phyloP scores from a whole-genome alignment of 2,113 vertebrate genomes.

The Crypturellus undulatus region DNA sequence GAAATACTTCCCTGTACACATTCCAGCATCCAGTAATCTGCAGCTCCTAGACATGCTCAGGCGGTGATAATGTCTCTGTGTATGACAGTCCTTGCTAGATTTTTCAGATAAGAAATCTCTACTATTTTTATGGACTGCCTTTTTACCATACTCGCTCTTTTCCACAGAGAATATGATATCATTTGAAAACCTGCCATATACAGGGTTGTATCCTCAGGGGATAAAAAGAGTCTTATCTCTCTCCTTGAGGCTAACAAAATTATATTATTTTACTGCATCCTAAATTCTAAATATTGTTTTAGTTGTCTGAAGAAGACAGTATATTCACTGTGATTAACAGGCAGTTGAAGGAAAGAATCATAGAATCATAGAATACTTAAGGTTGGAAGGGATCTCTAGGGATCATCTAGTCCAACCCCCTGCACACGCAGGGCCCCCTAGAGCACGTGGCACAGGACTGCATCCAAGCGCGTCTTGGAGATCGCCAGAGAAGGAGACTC shows the following conservation, averaged over 20 bases:
- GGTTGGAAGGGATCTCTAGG: no score
- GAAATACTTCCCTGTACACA: not conserved
- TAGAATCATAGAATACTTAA: no score
- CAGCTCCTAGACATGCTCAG: not conserved
- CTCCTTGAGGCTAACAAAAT: not conserved
- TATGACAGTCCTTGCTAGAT: not conserved
- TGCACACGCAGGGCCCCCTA: no score
- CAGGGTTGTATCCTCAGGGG: accelerated
- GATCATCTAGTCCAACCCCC: no score
- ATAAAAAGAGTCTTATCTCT: not conserved
- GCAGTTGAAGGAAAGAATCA: not conserved
- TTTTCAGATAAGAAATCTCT: not conserved
- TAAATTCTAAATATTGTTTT: not conserved
- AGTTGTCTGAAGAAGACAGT: not conserved
- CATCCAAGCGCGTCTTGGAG: no score
- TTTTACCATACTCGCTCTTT: not conserved
- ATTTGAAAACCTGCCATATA: not conserved
- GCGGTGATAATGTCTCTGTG: not conserved
- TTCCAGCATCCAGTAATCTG: not conserved
- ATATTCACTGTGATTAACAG: not conserved
- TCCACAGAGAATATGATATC: not conserved
- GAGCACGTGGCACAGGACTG: no score
- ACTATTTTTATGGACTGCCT: not conserved
- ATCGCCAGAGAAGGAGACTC: no score
- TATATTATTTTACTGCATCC: not conserved